A percentile compares a stretch with the other conserved stretches of the same genome.
Evolutionary conservation across 2,888 invertebrate genomes (phyloP).

Genomic region (Stenchaetothrips biformis): DNA sequence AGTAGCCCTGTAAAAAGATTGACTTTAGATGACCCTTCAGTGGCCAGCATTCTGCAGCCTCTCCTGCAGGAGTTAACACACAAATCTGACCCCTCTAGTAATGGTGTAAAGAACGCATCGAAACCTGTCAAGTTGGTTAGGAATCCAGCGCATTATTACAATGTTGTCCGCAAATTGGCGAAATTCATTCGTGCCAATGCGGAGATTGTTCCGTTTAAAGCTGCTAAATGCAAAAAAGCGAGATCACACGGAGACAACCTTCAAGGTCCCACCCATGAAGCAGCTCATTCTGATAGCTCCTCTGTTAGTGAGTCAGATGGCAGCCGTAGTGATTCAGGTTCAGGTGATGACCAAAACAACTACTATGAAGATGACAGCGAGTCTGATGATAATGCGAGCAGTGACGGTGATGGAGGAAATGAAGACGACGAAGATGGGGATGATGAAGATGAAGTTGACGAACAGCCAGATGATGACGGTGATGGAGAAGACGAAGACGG

Average conservation of each 20-base stretch:
- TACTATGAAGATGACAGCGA: not conserved
- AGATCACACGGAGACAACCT: not conserved
- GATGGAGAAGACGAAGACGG: not conserved
- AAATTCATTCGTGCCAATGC: too few relatives aligned
- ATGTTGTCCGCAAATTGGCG: too few relatives aligned
- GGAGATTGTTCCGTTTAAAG: too few relatives aligned
- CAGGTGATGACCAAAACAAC: not conserved
- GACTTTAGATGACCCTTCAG: not conserved
- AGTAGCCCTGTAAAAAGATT: not conserved
- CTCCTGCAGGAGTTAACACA: not conserved
- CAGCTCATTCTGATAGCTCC: not conserved
- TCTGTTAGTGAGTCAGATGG: not conserved
- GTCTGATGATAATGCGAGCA: not conserved
- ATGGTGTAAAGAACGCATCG: not conserved
- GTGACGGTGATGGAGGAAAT: not conserved
- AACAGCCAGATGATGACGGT: not conserved
- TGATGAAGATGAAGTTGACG: not conserved
- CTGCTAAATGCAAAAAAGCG: too few relatives aligned
- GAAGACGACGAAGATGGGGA: not conserved
- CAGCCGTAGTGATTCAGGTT: not conserved
- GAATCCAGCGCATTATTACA: too few relatives aligned
- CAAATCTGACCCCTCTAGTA: not conserved
- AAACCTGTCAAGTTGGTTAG: too few relatives aligned
- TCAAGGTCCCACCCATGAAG: not conserved
- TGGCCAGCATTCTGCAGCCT: not conserved